phyloP scores from a whole-genome alignment of 2,888 invertebrate genomes.

The Lottia scabra region DNA sequence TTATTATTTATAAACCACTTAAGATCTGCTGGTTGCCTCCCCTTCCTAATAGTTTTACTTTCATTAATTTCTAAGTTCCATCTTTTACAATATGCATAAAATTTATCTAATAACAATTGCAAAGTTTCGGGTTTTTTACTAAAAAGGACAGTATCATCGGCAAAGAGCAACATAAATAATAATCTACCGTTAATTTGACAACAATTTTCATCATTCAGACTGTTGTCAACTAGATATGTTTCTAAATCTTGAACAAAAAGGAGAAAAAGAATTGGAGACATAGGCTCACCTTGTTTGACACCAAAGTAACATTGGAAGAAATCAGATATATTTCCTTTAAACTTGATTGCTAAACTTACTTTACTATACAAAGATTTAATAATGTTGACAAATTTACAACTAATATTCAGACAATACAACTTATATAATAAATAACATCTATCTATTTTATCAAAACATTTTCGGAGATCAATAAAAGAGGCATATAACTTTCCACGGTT shows the following conservation, averaged over 20 bases:
- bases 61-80: background rate
- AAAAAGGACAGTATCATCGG: slow-evolving; percentile 8
- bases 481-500: too few relatives aligned
- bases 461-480: too few relatives aligned
- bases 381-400: background rate
- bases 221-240: background rate
- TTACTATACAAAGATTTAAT: background rate
- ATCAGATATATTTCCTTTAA: background rate
- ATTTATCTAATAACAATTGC: slow-evolving; percentile 2
- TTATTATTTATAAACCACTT: background rate
- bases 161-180: background rate
- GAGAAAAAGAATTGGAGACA: too few relatives aligned
- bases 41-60: slow-evolving; percentile 4
- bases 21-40: background rate
- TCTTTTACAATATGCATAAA: slow-evolving; percentile 1
- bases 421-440: too few relatives aligned
- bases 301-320: too few relatives aligned
- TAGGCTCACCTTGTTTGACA: too few relatives aligned
- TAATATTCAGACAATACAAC: background rate
- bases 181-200: too few relatives aligned
- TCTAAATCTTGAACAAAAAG: too few relatives aligned
- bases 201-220: too few relatives aligned
- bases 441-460: too few relatives aligned
- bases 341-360: background rate
- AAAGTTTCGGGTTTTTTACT: background rate